Evolutionary conservation across 1,140 invertebrate genomes (phyloP).

Genomic region (roundworm (Caenorhabditis elegans)): DNA sequence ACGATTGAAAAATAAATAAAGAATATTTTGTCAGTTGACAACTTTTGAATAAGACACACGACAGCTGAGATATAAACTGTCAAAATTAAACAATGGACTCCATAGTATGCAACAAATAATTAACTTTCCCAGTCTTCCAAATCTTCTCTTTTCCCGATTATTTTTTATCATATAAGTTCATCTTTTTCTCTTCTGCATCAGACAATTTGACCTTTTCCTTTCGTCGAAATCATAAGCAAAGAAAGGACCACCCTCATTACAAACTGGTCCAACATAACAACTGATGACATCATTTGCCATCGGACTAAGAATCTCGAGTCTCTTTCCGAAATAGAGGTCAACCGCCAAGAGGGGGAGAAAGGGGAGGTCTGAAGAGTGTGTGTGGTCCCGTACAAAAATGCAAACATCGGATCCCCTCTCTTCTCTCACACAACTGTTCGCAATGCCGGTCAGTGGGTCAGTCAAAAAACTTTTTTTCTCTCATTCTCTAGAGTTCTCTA

Average conservation of each 20-base stretch:
- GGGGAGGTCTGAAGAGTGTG: too few relatives aligned
- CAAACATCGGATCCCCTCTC: not conserved
- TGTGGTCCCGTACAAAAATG: not conserved
- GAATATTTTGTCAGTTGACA: too few relatives aligned
- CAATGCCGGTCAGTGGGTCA: not conserved
- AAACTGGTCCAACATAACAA: not conserved
- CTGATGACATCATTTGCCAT: not conserved
- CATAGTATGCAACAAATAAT: not conserved
- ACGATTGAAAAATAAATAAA: too few relatives aligned
- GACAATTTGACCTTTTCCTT: not conserved
- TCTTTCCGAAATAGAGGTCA: not conserved
- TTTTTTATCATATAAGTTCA: conserved; percentile 10
- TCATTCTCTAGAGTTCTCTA: too few relatives aligned
- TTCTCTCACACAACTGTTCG: not conserved
- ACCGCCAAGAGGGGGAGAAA: too few relatives aligned
- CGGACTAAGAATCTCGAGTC: not conserved
- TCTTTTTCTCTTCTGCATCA: not conserved
- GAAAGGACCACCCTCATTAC: not conserved
- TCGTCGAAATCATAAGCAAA: not conserved
- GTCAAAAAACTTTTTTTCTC: not conserved
- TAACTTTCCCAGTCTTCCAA: not conserved
- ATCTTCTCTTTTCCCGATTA: not conserved
- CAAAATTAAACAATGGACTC: too few relatives aligned
- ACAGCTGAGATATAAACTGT: too few relatives aligned
- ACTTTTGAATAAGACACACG: too few relatives aligned